Base-by-base conservation (phyloP, 2,113 vertebrate genomes). In the Glaucidium brasilianum region DNA sequence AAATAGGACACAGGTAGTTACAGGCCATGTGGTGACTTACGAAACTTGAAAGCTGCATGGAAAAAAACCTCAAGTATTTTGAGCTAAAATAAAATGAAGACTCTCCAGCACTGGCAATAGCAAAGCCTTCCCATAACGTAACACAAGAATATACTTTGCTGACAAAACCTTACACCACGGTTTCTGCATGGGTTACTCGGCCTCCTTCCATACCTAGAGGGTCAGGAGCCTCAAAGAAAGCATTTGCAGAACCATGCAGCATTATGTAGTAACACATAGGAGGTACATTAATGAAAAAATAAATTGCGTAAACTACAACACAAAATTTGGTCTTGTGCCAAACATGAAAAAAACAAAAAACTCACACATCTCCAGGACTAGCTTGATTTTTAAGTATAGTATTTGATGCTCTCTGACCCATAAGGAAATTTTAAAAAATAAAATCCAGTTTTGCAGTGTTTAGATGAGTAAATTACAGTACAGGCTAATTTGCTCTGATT, bases 21-120 rank as follows among this genome's bases (percentile, higher is more conserved):
- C 0, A 37, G 29, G 52, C 12, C 30, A 79, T 12, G 7, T 0
- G 2, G n/a, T 55, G 30, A n/a, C 12, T 72, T 41, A 12, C 0
- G 16, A 32, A 86, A 35, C 39, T 55, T 39, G 30, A 64, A 74
- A 85, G 43, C 6, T 43, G 21, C 55, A n/a, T 2, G 4, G 34
- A 37, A 8, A 37, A 4, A 43, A 87, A 63, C 9, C 1, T n/a
- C 15, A 39, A 35, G 3, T 41, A 69, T n/a, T 66, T 26, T 21
- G 22, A 91, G 22, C 0, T 37, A 39, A 80, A 83, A 16, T 3
- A 37, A 53, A 30, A 9, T n/a, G 17, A 68, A 81, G 35, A 17
- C 4, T 71, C 59, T 32, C 19, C 66, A 60, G 22, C 2, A 6
- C 0, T 45, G 59, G 41, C 34, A 73, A 29, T 4, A 77, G 29